Evolutionary conservation across 2,797 vertebrate species (phyloP).

Genomic region (Sebastes hubbsi): DNA sequence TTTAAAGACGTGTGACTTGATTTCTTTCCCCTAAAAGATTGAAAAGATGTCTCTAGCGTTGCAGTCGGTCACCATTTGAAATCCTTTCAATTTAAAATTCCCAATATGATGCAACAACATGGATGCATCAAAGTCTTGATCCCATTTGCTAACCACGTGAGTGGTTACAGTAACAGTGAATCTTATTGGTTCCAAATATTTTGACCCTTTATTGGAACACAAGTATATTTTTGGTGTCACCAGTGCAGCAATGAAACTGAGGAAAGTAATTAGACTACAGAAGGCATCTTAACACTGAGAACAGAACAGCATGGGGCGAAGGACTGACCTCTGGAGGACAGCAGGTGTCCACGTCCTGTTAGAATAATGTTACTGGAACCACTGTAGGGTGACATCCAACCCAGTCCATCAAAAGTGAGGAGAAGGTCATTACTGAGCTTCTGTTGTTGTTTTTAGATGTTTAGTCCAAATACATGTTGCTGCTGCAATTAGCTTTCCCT

Average conservation of each 20-base stretch:
- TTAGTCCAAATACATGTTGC: background rate
- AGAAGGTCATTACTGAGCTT: background rate
- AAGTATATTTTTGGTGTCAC: background rate
- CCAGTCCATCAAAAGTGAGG: background rate
- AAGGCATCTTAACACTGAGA: background rate
- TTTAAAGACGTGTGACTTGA: no score
- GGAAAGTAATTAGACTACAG: background rate
- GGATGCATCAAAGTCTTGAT: no score
- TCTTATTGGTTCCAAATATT: no score
- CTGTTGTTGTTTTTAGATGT: background rate
- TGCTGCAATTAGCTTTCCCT: background rate
- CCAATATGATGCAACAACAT: no score
- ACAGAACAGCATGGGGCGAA: background rate
- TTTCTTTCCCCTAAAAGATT: no score
- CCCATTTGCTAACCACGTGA: no score
- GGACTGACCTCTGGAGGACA: conserved; percentile 9
- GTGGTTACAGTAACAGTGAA: no score
- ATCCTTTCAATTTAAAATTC: background rate
- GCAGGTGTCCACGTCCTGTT: conserved; percentile 15
- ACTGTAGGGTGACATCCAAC: background rate
- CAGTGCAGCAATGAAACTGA: background rate
- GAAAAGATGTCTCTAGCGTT: no score
- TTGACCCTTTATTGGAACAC: background rate
- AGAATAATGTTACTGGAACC: background rate
- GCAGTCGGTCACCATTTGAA: no score